Percentiles rank a stretch among this genome's conserved stretches.
Evolutionary conservation across 2,888 invertebrate species (phyloP).

Genomic region (Drosophila stalkeri): DNA sequence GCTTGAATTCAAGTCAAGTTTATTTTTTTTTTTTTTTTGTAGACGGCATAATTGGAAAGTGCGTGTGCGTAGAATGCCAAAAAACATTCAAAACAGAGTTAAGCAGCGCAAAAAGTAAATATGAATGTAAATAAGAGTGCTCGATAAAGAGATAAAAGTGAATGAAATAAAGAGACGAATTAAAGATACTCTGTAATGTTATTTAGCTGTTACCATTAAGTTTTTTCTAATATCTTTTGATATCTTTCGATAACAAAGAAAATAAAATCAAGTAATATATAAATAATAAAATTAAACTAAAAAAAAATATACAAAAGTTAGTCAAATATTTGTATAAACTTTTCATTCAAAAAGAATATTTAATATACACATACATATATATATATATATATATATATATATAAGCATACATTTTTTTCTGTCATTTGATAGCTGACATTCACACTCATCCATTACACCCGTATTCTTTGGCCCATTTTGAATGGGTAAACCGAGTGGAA

Average conservation of each 20-base stretch:
- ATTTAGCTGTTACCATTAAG: too few relatives aligned
- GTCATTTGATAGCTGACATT: background rate
- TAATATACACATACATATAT: too few relatives aligned
- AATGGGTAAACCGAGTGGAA: constrained; percentile 20
- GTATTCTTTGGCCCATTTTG: background rate
- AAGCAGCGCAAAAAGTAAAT: constrained; percentile 19
- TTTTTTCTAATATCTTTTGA: too few relatives aligned
- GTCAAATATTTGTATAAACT: too few relatives aligned
- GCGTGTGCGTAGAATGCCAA: constrained; percentile 45
- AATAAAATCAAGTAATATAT: background rate
- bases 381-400: too few relatives aligned
- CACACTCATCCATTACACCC: constrained; percentile 5
- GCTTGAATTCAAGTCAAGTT: constrained; percentile 27
- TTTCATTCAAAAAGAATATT: background rate
- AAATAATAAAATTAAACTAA: background rate
- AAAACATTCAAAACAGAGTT: constrained; percentile 4
- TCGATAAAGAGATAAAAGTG: background rate
- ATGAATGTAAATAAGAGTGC: constrained; percentile 8
- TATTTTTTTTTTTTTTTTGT: background rate
- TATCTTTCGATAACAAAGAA: too few relatives aligned
- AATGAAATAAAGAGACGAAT: background rate
- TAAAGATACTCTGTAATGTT: background rate
- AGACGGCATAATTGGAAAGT: constrained; percentile 37
- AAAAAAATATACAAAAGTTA: too few relatives aligned
- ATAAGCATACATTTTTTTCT: too few relatives aligned